A percentile compares a stretch with the other conserved stretches of the same genome.
Conservation (phyloP, 2,888 invertebrate species). For the Nyleta sp. region DNA sequence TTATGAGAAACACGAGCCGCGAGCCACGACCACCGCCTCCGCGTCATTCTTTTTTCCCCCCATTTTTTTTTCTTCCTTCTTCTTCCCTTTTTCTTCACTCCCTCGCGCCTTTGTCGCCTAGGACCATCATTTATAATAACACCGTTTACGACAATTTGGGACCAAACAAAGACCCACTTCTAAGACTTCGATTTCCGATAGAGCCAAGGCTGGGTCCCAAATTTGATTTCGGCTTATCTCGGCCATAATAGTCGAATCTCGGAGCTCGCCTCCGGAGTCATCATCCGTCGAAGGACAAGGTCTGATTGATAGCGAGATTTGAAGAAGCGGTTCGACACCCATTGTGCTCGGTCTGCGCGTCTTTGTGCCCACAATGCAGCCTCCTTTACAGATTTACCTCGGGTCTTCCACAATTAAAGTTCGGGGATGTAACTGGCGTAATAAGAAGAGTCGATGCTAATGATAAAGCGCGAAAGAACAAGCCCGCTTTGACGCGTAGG, state of each 20-base stretch:
- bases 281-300: not conserved
- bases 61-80: slow-evolving; percentile 8
- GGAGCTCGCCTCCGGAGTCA: slow-evolving; percentile 15
- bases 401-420: slow-evolving; percentile 57
- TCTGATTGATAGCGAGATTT: slow-evolving; percentile 30
- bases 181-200: slow-evolving; percentile 19
- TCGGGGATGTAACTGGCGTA: slow-evolving; percentile 61
- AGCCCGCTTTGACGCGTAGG: slow-evolving; percentile 78
- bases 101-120: slow-evolving; percentile 37
- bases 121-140: slow-evolving; percentile 56
- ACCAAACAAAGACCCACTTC: slow-evolving; percentile 40
- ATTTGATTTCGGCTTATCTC: slow-evolving; percentile 27
- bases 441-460: slow-evolving; percentile 71
- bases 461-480: slow-evolving; percentile 76
- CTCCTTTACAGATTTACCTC: slow-evolving; percentile 45
- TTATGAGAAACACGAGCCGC: slow-evolving; percentile 75
- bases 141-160: slow-evolving; percentile 39
- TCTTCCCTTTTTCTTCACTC: slow-evolving; percentile 11
- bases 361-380: slow-evolving; percentile 4
- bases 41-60: slow-evolving; percentile 48
- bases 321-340: slow-evolving; percentile 14
- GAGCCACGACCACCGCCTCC: slow-evolving; percentile 71
- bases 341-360: slow-evolving; percentile 17
- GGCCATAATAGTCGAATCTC: slow-evolving; percentile 8
- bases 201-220: slow-evolving; percentile 1